Percentiles rank a stretch among this genome's conserved stretches.
Conservation (phyloP, 2,113 vertebrate genomes). For the Istiophorus platypterus region DNA sequence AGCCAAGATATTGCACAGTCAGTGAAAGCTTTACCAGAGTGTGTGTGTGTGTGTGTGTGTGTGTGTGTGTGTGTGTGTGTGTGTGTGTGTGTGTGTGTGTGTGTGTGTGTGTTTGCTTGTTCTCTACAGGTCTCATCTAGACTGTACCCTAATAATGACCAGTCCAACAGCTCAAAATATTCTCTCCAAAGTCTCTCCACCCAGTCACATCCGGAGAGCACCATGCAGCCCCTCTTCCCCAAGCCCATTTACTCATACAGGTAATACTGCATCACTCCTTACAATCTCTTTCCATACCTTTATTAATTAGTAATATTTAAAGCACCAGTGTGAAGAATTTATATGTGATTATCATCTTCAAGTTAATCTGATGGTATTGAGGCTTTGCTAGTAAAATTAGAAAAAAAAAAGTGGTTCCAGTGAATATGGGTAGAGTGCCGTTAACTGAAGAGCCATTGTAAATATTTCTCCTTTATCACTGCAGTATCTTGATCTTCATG, state of each 20-base stretch:
- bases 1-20: not conserved
- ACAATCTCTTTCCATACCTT: not conserved
- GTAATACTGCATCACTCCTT: slow-evolving; percentile 72
- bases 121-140: slow-evolving; percentile 85
- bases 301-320: not conserved
- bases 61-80: no score
- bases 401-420: not conserved
- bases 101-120: not conserved
- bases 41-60: no score
- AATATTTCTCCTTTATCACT: slow-evolving; percentile 38
- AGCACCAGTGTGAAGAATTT: not conserved
- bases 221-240: slow-evolving; percentile 88
- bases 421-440: not conserved
- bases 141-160: slow-evolving; percentile 84
- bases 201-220: slow-evolving; percentile 81
- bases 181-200: slow-evolving; percentile 87
- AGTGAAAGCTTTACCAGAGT: not conserved
- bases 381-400: not conserved
- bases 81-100: no score
- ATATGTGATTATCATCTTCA: not conserved
- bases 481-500: slow-evolving; percentile 99
- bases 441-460: not conserved
- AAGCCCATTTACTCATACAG: slow-evolving; percentile 99
- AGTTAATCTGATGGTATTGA: not conserved
- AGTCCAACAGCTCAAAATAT: slow-evolving; percentile 85